These are phyloP conservation scores for Agapornis canus DNA, from an alignment of 2,797 vertebrate genomes.

Conservation along the genomic window DNA sequence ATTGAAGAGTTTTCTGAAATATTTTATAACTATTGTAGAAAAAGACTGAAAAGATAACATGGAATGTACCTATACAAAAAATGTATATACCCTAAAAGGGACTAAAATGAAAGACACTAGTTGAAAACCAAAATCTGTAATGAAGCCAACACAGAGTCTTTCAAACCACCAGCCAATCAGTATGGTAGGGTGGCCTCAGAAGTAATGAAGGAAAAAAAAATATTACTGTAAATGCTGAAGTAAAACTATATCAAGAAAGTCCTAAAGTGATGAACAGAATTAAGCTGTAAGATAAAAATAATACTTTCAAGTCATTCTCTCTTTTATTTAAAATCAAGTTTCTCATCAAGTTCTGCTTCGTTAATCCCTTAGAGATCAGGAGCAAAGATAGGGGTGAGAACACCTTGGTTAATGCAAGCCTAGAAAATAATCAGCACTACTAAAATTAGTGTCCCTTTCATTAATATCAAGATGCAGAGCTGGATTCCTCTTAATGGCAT, in stretches of 20 bases:
- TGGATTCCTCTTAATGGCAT: neutral
- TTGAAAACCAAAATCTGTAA: neutral
- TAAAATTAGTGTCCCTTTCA: neutral
- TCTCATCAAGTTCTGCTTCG: neutral
- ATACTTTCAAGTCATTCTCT: neutral
- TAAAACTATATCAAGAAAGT: neutral
- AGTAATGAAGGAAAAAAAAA: neutral
- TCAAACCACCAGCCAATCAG: neutral
- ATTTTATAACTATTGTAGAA: neutral
- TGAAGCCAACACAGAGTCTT: neutral
- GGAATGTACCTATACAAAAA: neutral
- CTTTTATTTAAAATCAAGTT: neutral
- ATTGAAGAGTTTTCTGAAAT: neutral
- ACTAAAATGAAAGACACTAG: neutral
- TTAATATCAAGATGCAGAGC: neutral
- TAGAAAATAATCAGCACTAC: constrained; percentile 17
- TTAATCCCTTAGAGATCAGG: neutral
- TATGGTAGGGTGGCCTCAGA: neutral
- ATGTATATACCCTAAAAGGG: neutral
- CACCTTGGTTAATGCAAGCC: neutral
- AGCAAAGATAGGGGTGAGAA: neutral
- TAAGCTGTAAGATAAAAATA: neutral
- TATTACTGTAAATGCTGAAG: neutral
- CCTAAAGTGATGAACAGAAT: neutral
- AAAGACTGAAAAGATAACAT: neutral